Base-by-base conservation (phyloP, 2,888 invertebrate species). In the Cantharis lateralis region DNA sequence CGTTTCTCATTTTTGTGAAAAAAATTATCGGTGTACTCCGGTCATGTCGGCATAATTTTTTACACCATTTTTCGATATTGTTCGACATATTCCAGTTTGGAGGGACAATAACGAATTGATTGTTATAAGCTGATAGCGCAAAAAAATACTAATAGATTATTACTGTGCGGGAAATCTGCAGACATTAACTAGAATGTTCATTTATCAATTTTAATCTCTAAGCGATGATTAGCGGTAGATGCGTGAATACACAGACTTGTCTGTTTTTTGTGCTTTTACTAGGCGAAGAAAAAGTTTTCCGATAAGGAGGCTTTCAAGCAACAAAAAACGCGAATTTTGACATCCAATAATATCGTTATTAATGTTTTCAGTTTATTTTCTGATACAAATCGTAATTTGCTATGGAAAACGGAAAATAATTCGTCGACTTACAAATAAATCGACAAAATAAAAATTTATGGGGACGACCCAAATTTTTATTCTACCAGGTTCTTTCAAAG, bases 121-220 rank as follows among this genome's bases (percentile, higher is more conserved):
- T 48, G 48, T 48, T n/a, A 48, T 48, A 48, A 48, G 48, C 48
- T 48, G 48, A 48, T 48, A 48, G 48, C 48, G 48, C 48, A 48
- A 48, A 48, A 48, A 48, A 48, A 48, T 48, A n/a, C 48, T 48
- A 48, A 48, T n/a, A 48, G 48, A 48, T 48, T 48, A 48, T 48
- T n/a, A 48, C 48, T 5, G 48, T 48, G n/a, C 13, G 48, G 48
- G 48, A 48, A 48, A 48, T 48, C 48, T 48, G 48, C n/a, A 48
- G 48, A n/a, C 48, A 48, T 48, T 48, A 48, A 48, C 48, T 48
- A 7, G 20, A 64, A 18, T 18, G 20, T 72, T 72, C 72, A 72
- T 72, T 72, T 66, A 72, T 72, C 72, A 72, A 72, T 72, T 72
- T 66, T 68, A 68, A 73, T 68, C 68, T 62, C 26, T 68, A 64